phyloP scores from a whole-genome alignment of 2,888 invertebrate genomes.

The Xestia rhomboidea region DNA sequence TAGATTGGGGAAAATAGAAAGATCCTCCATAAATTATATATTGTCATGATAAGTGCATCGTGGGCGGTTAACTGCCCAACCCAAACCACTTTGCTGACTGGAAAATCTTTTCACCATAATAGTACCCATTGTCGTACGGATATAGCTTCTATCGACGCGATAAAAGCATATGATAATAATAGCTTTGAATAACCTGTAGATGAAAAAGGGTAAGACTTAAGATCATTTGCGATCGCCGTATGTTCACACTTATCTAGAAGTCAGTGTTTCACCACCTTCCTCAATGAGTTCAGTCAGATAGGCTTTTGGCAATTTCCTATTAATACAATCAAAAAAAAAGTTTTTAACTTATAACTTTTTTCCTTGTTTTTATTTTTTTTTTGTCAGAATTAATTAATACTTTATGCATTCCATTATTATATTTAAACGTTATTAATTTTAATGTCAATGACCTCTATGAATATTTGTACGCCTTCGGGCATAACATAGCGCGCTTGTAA shows the following conservation, averaged over 20 bases:
- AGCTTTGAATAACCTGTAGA: background rate
- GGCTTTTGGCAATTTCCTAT: background rate
- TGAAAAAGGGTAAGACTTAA: background rate
- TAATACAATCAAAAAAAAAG: background rate
- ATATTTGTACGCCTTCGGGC: no score
- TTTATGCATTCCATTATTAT: no score
- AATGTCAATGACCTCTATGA: no score
- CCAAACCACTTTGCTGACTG: slow-evolving; percentile 30
- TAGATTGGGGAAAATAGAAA: background rate
- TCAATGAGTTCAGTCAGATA: background rate
- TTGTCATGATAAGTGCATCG: slow-evolving; percentile 9
- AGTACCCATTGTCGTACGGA: slow-evolving; percentile 4
- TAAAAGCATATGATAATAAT: slow-evolving; percentile 9
- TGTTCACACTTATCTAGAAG: background rate
- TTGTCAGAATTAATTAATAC: no score
- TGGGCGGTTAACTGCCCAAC: background rate
- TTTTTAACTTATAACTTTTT: no score
- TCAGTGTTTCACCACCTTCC: background rate
- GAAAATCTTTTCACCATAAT: slow-evolving; percentile 27
- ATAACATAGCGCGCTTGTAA: no score
- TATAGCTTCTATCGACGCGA: background rate
- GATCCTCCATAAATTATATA: background rate
- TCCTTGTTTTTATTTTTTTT: no score
- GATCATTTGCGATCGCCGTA: background rate
- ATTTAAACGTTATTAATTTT: no score